These are phyloP conservation scores for Phalangium opilio DNA, from an alignment of 2,888 invertebrate genomes.

Conservation along the genomic window DNA sequence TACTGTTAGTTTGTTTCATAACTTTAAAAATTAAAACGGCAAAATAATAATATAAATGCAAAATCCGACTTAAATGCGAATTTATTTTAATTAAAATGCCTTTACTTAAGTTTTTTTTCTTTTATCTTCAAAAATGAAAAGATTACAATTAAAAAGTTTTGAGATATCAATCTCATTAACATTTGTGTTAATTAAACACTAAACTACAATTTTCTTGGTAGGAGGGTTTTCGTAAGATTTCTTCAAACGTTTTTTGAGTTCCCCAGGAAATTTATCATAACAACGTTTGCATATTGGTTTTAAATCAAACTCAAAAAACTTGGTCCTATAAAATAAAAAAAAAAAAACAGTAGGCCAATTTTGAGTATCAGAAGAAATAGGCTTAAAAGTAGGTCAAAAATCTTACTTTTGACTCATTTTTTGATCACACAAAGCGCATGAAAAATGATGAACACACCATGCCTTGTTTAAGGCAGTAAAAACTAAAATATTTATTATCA, in stretches of 20 bases:
- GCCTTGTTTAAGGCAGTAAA: constrained; percentile 97
- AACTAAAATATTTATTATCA: constrained; percentile 29
- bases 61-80: no score
- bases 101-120: no score
- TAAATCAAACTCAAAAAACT: constrained; percentile 97
- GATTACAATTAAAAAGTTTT: no score
- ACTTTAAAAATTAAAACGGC: no score
- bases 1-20: no score
- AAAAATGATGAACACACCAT: constrained; percentile 98
- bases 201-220: constrained; percentile 9
- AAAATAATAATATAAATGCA: no score
- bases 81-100: no score
- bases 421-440: constrained; percentile 90
- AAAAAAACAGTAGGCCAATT: not conserved
- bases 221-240: constrained; percentile 16
- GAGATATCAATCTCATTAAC: no score
- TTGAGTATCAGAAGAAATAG: no score
- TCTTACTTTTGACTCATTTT: constrained; percentile 73
- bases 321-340: constrained; percentile 40
- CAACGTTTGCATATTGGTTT: constrained; percentile 95
- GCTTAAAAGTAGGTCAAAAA: not conserved
- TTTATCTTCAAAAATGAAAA: no score
- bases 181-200: no score
- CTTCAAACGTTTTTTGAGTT: constrained; percentile 69
- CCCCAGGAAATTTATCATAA: constrained; percentile 89